These are phyloP conservation scores for Paracanthobrama guichenoti DNA, from an alignment of 2,113 vertebrate species.

Conservation along the genomic window DNA sequence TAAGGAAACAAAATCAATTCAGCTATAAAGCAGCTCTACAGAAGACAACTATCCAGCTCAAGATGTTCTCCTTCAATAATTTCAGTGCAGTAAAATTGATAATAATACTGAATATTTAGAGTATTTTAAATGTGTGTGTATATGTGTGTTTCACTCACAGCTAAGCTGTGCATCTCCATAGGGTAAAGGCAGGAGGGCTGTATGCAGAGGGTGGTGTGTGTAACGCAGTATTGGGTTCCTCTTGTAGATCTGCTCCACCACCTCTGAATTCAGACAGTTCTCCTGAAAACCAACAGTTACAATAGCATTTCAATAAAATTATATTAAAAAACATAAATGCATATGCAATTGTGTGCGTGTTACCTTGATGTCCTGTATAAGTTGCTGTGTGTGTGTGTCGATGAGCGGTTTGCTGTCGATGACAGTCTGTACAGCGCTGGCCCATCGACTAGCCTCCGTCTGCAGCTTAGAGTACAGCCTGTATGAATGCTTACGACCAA, in stretches of 20 bases:
- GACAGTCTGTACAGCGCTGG: conserved; percentile 90
- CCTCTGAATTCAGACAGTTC: conserved; percentile 92
- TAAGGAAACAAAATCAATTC: too few species aligned
- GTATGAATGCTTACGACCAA: conserved; percentile 94
- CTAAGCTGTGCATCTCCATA: conserved; percentile 90
- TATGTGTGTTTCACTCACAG: conserved; percentile 70
- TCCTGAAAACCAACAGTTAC: conserved; percentile 76
- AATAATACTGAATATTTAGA: neutral
- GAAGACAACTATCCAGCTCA: neutral
- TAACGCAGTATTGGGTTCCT: conserved; percentile 96
- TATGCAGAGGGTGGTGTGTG: conserved; percentile 91
- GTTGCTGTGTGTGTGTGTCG: conserved; percentile 95
- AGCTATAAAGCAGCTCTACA: neutral
- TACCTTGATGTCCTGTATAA: conserved; percentile 97
- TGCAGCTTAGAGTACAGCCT: conserved; percentile 91
- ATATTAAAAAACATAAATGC: neutral
- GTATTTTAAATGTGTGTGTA: neutral
- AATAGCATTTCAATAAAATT: neutral
- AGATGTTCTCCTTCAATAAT: neutral
- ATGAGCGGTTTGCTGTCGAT: conserved; percentile 93
- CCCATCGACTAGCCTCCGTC: conserved; percentile 91
- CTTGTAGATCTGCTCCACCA: conserved; percentile 96
- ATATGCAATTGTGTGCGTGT: neutral
- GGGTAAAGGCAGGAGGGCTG: conserved; percentile 89
- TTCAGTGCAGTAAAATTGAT: neutral